phyloP scores from a whole-genome alignment of 2,113 vertebrate species.

The Anas platyrhynchos region DNA sequence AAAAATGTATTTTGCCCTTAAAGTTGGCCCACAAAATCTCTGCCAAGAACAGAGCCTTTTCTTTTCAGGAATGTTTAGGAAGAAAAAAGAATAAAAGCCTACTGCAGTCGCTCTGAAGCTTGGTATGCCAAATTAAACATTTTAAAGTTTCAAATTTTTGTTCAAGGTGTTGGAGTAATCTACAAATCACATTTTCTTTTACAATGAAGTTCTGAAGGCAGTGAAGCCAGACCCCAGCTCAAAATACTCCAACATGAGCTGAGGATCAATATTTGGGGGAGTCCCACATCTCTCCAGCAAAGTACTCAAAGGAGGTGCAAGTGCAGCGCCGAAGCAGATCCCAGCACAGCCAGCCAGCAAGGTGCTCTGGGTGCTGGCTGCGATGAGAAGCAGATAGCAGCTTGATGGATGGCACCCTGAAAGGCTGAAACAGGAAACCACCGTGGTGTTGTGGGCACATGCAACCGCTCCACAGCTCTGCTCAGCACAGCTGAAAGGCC shows the following conservation, averaged over 20 bases:
- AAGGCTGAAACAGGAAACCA: neutral
- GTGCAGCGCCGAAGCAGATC: neutral
- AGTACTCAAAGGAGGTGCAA: neutral
- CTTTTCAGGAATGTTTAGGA: neutral
- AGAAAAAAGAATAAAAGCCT: neutral
- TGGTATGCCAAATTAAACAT: conserved; percentile 30
- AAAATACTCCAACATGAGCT: neutral
- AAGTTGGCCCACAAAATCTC: neutral
- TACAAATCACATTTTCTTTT: neutral
- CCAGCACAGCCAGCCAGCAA: neutral
- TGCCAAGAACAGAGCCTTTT: conserved; percentile 3
- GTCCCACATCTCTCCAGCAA: neutral
- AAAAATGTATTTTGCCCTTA: neutral
- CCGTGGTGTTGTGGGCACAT: fast-evolving
- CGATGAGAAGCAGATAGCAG: neutral
- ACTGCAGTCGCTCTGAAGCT: neutral
- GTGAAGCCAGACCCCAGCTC: neutral
- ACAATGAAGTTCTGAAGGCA: neutral
- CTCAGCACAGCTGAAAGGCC: neutral
- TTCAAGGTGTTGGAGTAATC: neutral
- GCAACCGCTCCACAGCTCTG: neutral
- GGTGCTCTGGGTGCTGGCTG: neutral
- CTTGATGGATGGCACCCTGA: no score
- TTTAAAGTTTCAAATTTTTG: conserved; percentile 11
- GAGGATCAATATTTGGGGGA: neutral